Evolutionary conservation across 2,888 invertebrate genomes (phyloP).

Genomic region (Lobophora halterata): DNA sequence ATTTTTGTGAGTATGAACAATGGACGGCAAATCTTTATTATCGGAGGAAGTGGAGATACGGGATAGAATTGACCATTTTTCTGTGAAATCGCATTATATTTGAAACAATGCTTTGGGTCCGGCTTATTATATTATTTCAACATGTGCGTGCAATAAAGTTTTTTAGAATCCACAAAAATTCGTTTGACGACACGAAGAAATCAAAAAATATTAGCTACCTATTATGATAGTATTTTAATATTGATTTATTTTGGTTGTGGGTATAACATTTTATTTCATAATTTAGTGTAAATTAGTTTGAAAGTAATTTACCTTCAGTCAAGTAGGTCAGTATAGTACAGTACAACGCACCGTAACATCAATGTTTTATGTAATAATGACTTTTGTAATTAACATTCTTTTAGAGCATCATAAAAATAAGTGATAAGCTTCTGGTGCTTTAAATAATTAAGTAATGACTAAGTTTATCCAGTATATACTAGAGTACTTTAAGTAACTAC

Average conservation of each 20-base stretch:
- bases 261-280: too few relatives aligned
- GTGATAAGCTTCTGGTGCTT: slow-evolving; percentile 25
- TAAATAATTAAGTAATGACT: slow-evolving; percentile 35
- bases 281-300: too few relatives aligned
- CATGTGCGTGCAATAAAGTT: slow-evolving; percentile 46
- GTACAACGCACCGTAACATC: too few relatives aligned
- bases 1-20: slow-evolving; percentile 69
- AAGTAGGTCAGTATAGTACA: too few relatives aligned
- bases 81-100: slow-evolving; percentile 47
- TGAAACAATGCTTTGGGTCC: slow-evolving; percentile 58
- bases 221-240: neutral
- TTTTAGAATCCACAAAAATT: too few relatives aligned
- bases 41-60: slow-evolving; percentile 75
- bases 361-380: slow-evolving; percentile 43
- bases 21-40: slow-evolving; percentile 64
- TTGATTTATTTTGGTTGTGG: slow-evolving; percentile 2
- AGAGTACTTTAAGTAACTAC: too few relatives aligned
- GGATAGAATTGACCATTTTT: slow-evolving; percentile 57
- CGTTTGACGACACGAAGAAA: too few relatives aligned
- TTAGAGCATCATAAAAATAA: slow-evolving; percentile 36
- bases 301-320: too few relatives aligned
- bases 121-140: slow-evolving; percentile 42
- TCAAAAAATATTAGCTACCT: too few relatives aligned
- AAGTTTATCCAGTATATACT: slow-evolving; percentile 16
- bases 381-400: slow-evolving; percentile 72